phyloP scores from a whole-genome alignment of 2,113 vertebrate species.

The Opisthocomus hoazin region DNA sequence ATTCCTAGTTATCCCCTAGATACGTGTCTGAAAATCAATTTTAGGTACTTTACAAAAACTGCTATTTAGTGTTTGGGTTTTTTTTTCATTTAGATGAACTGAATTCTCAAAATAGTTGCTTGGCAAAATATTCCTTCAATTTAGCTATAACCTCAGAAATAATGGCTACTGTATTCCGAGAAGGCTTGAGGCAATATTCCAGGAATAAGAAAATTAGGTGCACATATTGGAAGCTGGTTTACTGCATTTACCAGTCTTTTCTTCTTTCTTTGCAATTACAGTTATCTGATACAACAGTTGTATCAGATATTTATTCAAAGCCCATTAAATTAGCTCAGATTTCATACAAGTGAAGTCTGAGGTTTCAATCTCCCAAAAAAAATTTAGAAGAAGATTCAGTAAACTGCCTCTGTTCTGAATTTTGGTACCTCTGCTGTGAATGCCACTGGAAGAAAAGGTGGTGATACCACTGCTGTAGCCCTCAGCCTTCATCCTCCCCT shows the following conservation, averaged over 20 bases:
- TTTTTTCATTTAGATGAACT: neutral
- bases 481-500: neutral
- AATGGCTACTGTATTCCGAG: neutral
- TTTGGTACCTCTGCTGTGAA: neutral
- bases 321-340: neutral
- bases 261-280: neutral
- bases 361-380: neutral
- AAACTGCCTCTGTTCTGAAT: neutral
- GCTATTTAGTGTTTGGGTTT: neutral
- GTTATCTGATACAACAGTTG: neutral
- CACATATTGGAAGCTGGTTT: neutral
- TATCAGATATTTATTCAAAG: neutral
- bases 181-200: neutral
- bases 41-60: neutral
- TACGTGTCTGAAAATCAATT: neutral
- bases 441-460: neutral
- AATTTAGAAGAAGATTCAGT: neutral
- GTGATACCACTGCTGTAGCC: neutral
- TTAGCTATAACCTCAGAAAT: neutral
- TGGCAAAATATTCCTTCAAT: neutral
- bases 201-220: constrained; percentile 8
- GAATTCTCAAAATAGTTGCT: neutral
- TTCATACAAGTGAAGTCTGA: neutral
- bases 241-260: neutral
- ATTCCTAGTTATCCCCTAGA: neutral